phyloP scores from a whole-genome alignment of 2,113 vertebrate genomes.

The Anarrhichthys ocellatus region DNA sequence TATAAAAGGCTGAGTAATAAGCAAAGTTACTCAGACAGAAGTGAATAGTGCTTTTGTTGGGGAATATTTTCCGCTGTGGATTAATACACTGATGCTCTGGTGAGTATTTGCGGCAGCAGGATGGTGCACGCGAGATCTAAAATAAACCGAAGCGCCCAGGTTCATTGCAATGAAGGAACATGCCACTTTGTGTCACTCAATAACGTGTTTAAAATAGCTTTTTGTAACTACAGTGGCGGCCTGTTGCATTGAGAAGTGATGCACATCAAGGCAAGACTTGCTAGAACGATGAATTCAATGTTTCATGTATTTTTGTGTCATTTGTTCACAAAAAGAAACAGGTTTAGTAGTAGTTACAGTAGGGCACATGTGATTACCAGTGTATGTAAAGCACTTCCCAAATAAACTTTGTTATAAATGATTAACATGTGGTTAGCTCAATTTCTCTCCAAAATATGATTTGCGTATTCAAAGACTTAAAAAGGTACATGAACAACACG shows the following conservation, averaged over 20 bases:
- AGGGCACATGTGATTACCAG: background rate
- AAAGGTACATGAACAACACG: background rate
- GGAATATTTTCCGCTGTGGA: background rate
- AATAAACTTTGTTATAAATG: background rate
- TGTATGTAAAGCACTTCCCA: background rate
- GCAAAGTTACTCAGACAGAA: background rate
- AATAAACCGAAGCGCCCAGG: background rate
- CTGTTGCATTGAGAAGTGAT: background rate
- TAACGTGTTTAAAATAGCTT: background rate
- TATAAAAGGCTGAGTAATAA: background rate
- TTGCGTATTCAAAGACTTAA: background rate
- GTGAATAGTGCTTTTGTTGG: background rate
- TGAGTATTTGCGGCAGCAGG: background rate
- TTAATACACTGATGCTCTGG: background rate
- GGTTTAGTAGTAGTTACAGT: too few relatives aligned
- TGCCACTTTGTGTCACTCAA: background rate
- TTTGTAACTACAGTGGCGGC: background rate
- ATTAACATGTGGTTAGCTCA: background rate
- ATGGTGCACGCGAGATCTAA: background rate
- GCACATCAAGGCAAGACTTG: background rate
- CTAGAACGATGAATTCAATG: background rate
- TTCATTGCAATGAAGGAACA: background rate
- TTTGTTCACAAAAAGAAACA: background rate
- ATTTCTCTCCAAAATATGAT: background rate
- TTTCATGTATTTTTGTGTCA: background rate